These are phyloP conservation scores for Crematogaster levior DNA, from an alignment of 2,888 invertebrate genomes.

Conservation along the genomic window DNA sequence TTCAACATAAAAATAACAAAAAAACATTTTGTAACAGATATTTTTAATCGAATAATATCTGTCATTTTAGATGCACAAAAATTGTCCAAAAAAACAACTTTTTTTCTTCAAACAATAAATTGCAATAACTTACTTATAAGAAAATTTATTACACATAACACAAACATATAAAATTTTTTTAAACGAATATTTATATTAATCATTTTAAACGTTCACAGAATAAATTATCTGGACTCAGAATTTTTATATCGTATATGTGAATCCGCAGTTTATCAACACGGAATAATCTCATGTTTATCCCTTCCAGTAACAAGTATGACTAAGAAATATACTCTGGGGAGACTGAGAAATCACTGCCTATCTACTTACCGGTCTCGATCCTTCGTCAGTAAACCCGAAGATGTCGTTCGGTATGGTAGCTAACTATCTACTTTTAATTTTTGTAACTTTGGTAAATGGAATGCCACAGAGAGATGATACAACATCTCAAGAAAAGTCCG, in stretches of 20 bases:
- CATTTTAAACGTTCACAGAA: not conserved
- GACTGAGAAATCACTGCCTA: slow-evolving; percentile 62
- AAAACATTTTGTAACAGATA: no score
- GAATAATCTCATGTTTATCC: slow-evolving; percentile 57
- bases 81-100: not conserved
- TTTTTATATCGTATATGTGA: not conserved
- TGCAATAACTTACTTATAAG: not conserved
- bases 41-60: no score
- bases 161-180: no score
- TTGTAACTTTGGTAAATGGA: slow-evolving; percentile 60
- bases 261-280: not conserved
- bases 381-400: slow-evolving; percentile 74
- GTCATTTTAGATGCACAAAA: not conserved
- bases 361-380: slow-evolving; percentile 33
- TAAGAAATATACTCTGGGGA: slow-evolving; percentile 61
- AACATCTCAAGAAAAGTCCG: not conserved
- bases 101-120: not conserved
- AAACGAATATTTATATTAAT: not conserved
- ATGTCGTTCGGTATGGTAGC: slow-evolving; percentile 73
- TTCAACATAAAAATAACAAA: no score
- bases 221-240: slow-evolving; percentile 6
- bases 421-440: slow-evolving; percentile 65
- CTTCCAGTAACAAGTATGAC: slow-evolving; percentile 61
- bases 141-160: not conserved
- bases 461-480: slow-evolving; percentile 51